phyloP scores from a whole-genome alignment of 2,888 invertebrate species.

The Priocnemis perturbator region DNA sequence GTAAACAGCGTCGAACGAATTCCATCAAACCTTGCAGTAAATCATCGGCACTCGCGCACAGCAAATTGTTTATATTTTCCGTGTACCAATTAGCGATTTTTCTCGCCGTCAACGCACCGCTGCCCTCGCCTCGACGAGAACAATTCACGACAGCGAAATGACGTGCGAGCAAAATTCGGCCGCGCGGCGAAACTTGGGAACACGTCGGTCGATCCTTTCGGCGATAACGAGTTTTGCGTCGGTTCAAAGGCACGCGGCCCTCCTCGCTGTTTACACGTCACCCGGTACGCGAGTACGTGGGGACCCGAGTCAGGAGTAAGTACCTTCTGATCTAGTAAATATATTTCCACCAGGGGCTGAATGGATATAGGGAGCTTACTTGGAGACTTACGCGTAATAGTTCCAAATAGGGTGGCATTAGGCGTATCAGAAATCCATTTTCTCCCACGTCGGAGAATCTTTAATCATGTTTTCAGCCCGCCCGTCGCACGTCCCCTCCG shows the following conservation, averaged over 20 bases:
- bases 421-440: constrained; percentile 73
- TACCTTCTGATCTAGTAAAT: constrained; percentile 61
- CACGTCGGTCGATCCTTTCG: neutral
- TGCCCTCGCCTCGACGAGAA: constrained; percentile 22
- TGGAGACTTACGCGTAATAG: constrained; percentile 69
- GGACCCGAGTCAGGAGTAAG: constrained; percentile 49
- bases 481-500: constrained; percentile 42
- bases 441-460: constrained; percentile 65
- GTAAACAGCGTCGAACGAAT: constrained; percentile 71
- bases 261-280: constrained; percentile 33
- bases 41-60: constrained; percentile 67
- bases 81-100: constrained; percentile 70
- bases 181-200: neutral
- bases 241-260: neutral
- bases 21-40: constrained; percentile 74
- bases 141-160: constrained; percentile 12
- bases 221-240: neutral
- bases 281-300: constrained; percentile 25
- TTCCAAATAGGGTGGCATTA: constrained; percentile 72
- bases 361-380: constrained; percentile 66
- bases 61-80: constrained; percentile 65
- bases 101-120: constrained; percentile 26
- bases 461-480: constrained; percentile 71
- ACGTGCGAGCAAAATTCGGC: neutral
- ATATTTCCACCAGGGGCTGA: constrained; percentile 57